Evolutionary conservation across 2,888 invertebrate genomes (phyloP), one percentile per base, ranked within the genome.

Genomic region (Yponomeuta malinellus): DNA sequence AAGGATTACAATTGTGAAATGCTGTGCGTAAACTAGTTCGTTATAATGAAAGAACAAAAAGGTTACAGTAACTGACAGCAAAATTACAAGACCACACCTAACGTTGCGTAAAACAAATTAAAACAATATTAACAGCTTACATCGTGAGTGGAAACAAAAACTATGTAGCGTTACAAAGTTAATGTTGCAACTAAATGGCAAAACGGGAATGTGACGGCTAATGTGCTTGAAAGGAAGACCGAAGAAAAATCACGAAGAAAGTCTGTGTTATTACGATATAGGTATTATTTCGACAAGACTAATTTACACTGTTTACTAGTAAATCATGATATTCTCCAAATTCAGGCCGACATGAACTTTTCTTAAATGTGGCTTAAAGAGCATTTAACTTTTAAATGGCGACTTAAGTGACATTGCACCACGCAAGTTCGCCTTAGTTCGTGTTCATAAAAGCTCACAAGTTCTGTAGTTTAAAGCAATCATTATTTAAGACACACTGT

Each of bases 121-220:
- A 68, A 31, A 37, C 5, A 68, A 29, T 75, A 64, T 29, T 64
- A 23, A 64, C 31, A 64, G 31, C 10, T 64, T 29, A 64, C 64
- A 64, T n/a, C 64, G n/a, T 23, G 10, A 65, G 65, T 10, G 12
- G 65, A 33, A 65, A 65, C 65, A 29, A 65, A 64, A 64, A 64
- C 12, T 12, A 10, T 31, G 65, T 23, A 64, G 64, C 29, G 3
- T 8, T 64, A 31, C 64, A 64, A 29, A 65, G 31, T 29, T 65
- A 65, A 15, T 65, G 65, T 65, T 65, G 33, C 65, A 65, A 59
- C 15, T 59, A 59, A 59, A 59, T 12, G 15, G 52, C 52, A 15
- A 59, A 59, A 59, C 52, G 52, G 6, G 15, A 15, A 15, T 15
- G 52, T 59, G 52, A 59, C 52, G 52, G 15, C 2, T 12, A 52